Evolutionary conservation across 1,140 invertebrate genomes (phyloP).

Genomic region (Venustaconcha ellipsiformis): DNA sequence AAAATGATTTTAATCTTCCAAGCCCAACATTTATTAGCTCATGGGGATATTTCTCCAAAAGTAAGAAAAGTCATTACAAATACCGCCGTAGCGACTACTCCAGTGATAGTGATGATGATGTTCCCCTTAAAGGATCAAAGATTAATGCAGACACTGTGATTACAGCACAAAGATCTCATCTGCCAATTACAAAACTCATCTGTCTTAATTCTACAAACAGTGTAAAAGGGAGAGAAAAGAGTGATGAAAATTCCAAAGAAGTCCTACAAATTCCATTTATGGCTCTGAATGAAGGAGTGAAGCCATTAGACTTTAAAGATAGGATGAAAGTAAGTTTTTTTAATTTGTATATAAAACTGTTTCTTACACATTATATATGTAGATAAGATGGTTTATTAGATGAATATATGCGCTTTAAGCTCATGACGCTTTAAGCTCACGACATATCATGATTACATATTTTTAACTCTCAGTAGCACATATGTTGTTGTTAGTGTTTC

Average conservation of each 20-base stretch:
- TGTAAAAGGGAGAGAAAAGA: background rate
- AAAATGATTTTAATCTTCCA: constrained; percentile 12
- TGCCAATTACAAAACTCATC: constrained; percentile 31
- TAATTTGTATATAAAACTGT: background rate
- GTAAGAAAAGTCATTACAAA: constrained; percentile 53
- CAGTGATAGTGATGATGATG: constrained; percentile 61
- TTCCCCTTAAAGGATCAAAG: background rate
- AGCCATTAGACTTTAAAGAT: constrained; percentile 56
- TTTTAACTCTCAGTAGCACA: too few relatives aligned
- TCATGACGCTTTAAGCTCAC: too few relatives aligned
- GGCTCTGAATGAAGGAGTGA: constrained; percentile 48
- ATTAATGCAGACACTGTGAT: constrained; percentile 10
- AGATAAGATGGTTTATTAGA: too few relatives aligned
- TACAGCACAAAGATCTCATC: constrained; percentile 45
- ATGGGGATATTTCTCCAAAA: constrained; percentile 60
- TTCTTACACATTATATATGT: too few relatives aligned
- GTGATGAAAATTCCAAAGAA: constrained; percentile 4
- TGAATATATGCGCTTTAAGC: too few relatives aligned
- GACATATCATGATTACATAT: too few relatives aligned
- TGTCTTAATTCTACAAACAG: constrained; percentile 15
- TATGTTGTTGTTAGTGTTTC: too few relatives aligned
- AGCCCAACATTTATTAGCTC: constrained; percentile 45
- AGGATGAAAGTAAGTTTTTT: constrained; percentile 52
- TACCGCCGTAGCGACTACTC: constrained; percentile 60
- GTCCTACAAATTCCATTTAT: background rate